phyloP scores from a whole-genome alignment of 2,797 vertebrate genomes.

The Onychomys leucogaster region DNA sequence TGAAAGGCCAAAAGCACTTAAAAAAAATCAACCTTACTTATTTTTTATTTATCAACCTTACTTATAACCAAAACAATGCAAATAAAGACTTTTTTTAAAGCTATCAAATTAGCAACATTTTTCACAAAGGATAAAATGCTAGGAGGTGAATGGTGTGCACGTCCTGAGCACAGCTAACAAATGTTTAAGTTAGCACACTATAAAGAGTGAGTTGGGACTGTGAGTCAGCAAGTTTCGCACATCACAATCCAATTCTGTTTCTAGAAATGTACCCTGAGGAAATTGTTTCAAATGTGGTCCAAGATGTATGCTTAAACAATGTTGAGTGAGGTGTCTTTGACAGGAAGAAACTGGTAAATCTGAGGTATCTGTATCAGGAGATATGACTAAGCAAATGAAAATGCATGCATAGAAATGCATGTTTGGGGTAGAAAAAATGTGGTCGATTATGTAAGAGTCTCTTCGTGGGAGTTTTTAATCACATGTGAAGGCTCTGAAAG shows the following conservation, averaged over 20 bases:
- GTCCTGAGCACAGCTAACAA: not conserved
- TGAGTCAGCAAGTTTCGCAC: no score
- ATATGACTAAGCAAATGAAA: not conserved
- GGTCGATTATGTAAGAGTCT: not conserved
- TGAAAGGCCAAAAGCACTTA: not conserved
- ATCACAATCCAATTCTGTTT: not conserved
- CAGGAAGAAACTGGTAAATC: not conserved
- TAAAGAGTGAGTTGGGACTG: no score
- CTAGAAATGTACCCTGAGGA: not conserved
- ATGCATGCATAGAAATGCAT: not conserved
- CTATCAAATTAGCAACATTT: not conserved
- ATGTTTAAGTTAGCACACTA: not conserved
- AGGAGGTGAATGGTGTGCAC: not conserved
- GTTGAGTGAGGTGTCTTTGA: not conserved
- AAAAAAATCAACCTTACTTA: not conserved
- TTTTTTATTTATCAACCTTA: not conserved
- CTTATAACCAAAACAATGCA: not conserved
- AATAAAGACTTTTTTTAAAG: not conserved
- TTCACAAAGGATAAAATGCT: not conserved
- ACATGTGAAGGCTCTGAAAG: not conserved
- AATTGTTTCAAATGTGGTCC: not conserved
- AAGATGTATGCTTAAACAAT: not conserved
- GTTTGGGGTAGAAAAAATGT: not conserved
- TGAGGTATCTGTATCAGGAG: not conserved
- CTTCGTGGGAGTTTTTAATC: not conserved